phyloP scores from a whole-genome alignment of 2,888 invertebrate species.

The Xanthorhoe designata region DNA sequence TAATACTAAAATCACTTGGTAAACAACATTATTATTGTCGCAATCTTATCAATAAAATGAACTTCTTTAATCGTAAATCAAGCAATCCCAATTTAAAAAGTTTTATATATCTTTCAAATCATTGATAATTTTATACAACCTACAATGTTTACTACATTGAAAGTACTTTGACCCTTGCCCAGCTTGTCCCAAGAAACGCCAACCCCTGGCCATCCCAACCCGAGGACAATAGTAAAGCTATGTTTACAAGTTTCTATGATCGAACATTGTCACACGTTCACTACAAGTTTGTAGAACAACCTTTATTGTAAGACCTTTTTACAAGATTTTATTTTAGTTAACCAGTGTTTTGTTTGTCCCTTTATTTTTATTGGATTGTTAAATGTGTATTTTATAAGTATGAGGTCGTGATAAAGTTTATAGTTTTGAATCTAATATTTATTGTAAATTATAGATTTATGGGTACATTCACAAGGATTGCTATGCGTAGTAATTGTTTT shows the following conservation, averaged over 20 bases:
- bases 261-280: slow-evolving; percentile 27
- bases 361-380: neutral
- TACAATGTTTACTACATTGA: neutral
- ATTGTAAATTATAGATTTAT: no score
- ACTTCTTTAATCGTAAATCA: no score
- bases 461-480: no score
- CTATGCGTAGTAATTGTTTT: no score
- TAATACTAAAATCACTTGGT: no score
- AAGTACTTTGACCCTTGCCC: neutral
- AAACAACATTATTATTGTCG: no score
- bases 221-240: slow-evolving; percentile 43
- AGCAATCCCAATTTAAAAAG: no score
- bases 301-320: slow-evolving; percentile 24
- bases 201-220: slow-evolving; percentile 31
- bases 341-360: slow-evolving; percentile 1
- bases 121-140: neutral
- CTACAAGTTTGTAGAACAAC: slow-evolving; percentile 13
- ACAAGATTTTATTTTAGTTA: slow-evolving; percentile 19
- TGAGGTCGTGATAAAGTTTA: no score
- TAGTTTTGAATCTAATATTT: no score
- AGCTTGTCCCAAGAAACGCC: slow-evolving; percentile 12
- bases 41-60: no score
- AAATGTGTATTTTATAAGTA: neutral
- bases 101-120: neutral
- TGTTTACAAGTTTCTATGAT: slow-evolving; percentile 50